Base-by-base conservation (phyloP, 1,140 invertebrate genomes). In the Anoplophora glabripennis region DNA sequence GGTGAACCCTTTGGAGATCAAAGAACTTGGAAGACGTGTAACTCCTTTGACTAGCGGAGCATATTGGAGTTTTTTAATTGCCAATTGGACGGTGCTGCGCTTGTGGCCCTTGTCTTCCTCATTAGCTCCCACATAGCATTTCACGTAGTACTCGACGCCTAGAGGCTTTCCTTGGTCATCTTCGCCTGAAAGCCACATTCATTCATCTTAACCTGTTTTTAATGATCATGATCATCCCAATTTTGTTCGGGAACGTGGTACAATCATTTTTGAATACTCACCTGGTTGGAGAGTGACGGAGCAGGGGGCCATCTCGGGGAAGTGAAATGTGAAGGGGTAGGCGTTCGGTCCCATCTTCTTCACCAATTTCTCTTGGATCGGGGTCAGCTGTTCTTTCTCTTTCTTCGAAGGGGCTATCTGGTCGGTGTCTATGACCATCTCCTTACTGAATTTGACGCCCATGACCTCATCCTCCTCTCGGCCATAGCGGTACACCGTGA, bases 401-500 rank as follows among this genome's bases (percentile, higher is more conserved):
- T 81, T 74, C 15, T 80, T 76, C 21, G 72, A 65, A 2, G 91
- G 90, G 15, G 90, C 83, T 57, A 94, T 84, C 75, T 93, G 89
- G 47, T 88, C 87, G 11, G 83, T 80, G 1, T 82, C 82, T 9
- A 96, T 76, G 2, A 91, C 81, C 74, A 94, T 83, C 72, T 94
- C 92, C 77, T 93, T 93, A 60, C 89, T 90, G 82, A 95, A 95
- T 77, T 93, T 93, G 63, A 94, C 83, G 35, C 92, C 93, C 92
- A 95, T 94, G 61, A 94, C 90, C 77, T 95, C 92, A 78, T 94
- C 92, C 75, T 94, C 91, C 70, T 94, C 92, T 41, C 91, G 86
- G 71, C 92, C 92, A 84, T 93, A 94, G 68, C 92, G 85, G 81
- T 93, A 93, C 18, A 85, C 91, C 18, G 90, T 92, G 62, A 86